Evolutionary conservation across 2,888 invertebrate species (phyloP), one percentile per base, ranked within the genome.

Genomic region (Bombylius discolor): DNA sequence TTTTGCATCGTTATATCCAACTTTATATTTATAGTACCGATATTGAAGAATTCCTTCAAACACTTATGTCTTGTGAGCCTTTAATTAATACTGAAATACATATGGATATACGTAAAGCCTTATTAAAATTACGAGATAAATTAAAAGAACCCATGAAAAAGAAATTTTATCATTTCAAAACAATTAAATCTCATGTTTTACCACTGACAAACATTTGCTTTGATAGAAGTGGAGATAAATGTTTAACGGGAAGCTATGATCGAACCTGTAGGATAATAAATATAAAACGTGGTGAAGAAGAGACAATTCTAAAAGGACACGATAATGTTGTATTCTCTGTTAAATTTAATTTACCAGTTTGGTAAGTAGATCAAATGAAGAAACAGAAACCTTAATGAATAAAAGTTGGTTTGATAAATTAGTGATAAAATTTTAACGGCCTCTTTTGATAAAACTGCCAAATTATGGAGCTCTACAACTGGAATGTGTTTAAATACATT

Each of bases 251-350:
- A 61, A 89, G 89, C 71, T 90, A 89, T 69, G 90, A 90, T 70
- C 78, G 89, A 62, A 89, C 89, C 23, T 89, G 89, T 72, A 86
- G 87, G 70, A 77, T 90, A 55, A 88, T 89, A 83, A 80, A 85
- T 70, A 83, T 87, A 59, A 81, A 82, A 59, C 76, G 79, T 12
- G 87, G 87, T 47, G 77, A 76, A 58, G 85, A 87, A 69, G 71
- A 84, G 64, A 78, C 80, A 67, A 81, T 84, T 7, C 77, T 90
- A 45, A 73, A 79, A 42, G 88, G 88, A 23, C 90, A 90, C 65
- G 81, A 83, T 63, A 89, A 89, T 73, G 88, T 88, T 54, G 89
- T 90, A 11, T 89, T 87, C 71, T 81, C 86, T 11, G 87, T 89
- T 46, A 80, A 80, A 50, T 89, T 85, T 70, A 89, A 88, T 71